Evolutionary conservation across 2,888 invertebrate genomes (phyloP).

Genomic region (Diogma glabrata): DNA sequence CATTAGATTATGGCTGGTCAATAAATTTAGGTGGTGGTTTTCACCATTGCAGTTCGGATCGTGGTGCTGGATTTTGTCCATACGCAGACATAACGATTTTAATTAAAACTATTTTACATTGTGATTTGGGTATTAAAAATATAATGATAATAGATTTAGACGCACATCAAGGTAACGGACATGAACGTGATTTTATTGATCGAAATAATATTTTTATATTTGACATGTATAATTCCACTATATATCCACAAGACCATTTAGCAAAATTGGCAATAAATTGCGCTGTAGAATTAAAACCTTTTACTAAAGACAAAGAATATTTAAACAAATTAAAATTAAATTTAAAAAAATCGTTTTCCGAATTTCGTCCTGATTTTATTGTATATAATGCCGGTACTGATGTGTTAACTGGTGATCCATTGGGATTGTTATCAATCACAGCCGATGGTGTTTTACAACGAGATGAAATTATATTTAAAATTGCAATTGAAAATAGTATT

Average conservation of each 20-base stretch:
- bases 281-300: slow-evolving; percentile 51
- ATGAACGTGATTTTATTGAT: slow-evolving; percentile 60
- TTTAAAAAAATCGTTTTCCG: slow-evolving; percentile 51
- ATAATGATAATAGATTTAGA: slow-evolving; percentile 85
- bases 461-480: slow-evolving; percentile 72
- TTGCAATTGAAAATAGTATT: slow-evolving; percentile 48
- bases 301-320: slow-evolving; percentile 57
- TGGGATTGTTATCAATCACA: slow-evolving; percentile 61
- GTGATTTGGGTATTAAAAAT: slow-evolving; percentile 45
- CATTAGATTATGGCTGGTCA: slow-evolving; percentile 73
- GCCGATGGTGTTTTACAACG: slow-evolving; percentile 71
- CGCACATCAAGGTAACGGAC: slow-evolving; percentile 90
- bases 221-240: slow-evolving; percentile 72
- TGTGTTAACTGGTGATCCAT: slow-evolving; percentile 61
- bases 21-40: slow-evolving; percentile 88
- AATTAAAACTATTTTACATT: slow-evolving; percentile 51
- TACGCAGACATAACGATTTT: slow-evolving; percentile 82
- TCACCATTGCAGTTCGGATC: slow-evolving; percentile 68
- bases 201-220: slow-evolving; percentile 49
- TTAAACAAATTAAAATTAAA: slow-evolving; percentile 50
- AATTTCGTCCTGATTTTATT: slow-evolving; percentile 67
- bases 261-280: slow-evolving; percentile 63
- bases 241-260: slow-evolving; percentile 65
- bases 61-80: slow-evolving; percentile 79
- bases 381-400: slow-evolving; percentile 95